These are phyloP conservation scores for Vespertilio murinus DNA, from an alignment of 2,797 vertebrate species.

Conservation along the genomic window DNA sequence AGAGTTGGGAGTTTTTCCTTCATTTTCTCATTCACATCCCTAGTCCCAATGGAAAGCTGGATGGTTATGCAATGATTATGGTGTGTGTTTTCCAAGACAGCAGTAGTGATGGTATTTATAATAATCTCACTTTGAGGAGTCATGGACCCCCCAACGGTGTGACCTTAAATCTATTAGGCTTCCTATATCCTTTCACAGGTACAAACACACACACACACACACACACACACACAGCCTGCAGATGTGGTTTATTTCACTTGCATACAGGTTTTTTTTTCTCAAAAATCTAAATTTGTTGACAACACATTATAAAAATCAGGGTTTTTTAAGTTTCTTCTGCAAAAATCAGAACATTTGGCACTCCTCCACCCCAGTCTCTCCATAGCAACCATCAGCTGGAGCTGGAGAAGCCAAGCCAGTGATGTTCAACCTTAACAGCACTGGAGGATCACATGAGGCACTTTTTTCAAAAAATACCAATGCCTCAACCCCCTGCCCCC, in stretches of 20 bases:
- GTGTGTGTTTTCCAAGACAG: background rate
- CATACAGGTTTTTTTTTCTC: background rate
- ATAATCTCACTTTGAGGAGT: background rate
- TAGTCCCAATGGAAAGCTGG: background rate
- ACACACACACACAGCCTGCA: background rate
- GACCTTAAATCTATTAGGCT: background rate
- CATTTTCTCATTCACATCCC: background rate
- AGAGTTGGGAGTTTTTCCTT: background rate
- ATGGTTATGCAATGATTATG: background rate
- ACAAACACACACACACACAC: background rate
- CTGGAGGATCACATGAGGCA: background rate
- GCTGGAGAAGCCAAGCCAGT: background rate
- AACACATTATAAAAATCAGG: conserved; percentile 7
- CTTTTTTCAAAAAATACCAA: background rate
- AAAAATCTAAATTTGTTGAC: conserved; percentile 42
- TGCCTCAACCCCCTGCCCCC: background rate
- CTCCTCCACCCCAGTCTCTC: conserved; percentile 36
- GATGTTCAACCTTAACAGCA: background rate
- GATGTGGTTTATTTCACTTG: conserved; percentile 15
- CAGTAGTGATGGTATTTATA: background rate
- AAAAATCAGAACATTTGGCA: conserved; percentile 39
- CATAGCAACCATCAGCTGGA: conserved; percentile 63
- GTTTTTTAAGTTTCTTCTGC: conserved; percentile 41
- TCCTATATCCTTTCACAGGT: background rate
- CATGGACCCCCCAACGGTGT: background rate